Evolutionary conservation across 2,113 vertebrate species (phyloP).

Genomic region (Apaloderma vittatum): DNA sequence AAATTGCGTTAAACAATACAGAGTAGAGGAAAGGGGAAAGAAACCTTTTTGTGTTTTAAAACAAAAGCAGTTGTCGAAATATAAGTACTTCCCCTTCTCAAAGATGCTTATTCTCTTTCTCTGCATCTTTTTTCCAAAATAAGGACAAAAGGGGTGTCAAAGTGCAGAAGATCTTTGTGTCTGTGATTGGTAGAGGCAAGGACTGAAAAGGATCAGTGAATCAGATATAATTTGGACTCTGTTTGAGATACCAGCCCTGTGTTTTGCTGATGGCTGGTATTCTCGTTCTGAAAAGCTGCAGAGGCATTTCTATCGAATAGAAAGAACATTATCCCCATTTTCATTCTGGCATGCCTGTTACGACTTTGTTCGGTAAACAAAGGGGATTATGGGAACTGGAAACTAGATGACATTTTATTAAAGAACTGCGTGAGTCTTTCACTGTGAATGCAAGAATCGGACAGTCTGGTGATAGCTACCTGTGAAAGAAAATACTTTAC

Average conservation of each 20-base stretch:
- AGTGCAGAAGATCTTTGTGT: conserved; percentile 85
- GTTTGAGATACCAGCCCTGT: conserved; percentile 87
- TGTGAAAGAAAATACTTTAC: conserved; percentile 25
- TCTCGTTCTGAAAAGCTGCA: conserved; percentile 79
- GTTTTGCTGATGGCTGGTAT: conserved; percentile 90
- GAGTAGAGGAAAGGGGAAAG: neutral
- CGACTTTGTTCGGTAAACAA: conserved; percentile 80
- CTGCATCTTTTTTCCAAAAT: conserved; percentile 80
- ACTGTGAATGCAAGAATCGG: conserved; percentile 31
- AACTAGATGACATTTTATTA: conserved; percentile 71
- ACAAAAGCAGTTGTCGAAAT: conserved; percentile 44
- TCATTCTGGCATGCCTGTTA: conserved; percentile 79
- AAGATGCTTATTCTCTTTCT: conserved; percentile 67
- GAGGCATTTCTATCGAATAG: conserved; percentile 77
- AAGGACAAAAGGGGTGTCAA: conserved; percentile 83
- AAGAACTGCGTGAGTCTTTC: conserved; percentile 54
- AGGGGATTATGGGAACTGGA: conserved; percentile 77
- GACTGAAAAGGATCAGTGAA: conserved; percentile 91
- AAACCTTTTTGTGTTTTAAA: conserved; percentile 22
- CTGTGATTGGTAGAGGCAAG: conserved; percentile 76
- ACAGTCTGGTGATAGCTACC: conserved; percentile 26
- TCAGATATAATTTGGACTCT: conserved; percentile 91
- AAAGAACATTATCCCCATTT: conserved; percentile 84
- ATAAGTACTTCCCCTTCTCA: conserved; percentile 25
- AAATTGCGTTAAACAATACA: neutral